Conservation (phyloP, 1,140 invertebrate genomes). For the Drosophila malerkotliana region DNA sequence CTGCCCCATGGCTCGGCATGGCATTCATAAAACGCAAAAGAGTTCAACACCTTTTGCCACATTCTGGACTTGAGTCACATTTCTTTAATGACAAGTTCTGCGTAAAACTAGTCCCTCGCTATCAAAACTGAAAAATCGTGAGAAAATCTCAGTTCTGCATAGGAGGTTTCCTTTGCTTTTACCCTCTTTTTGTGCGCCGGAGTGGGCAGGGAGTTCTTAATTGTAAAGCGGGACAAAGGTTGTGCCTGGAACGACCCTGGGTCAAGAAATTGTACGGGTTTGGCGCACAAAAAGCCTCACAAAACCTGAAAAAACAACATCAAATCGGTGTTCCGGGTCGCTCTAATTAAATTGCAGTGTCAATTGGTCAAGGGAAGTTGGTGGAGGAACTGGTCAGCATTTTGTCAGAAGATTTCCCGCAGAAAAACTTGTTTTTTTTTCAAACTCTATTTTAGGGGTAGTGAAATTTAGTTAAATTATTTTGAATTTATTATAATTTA, state of each 20-base stretch:
- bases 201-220: conserved; percentile 37
- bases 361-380: conserved; percentile 56
- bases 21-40: conserved; percentile 57
- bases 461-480: conserved; percentile 31
- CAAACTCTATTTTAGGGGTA: conserved; percentile 14
- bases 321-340: conserved; percentile 68
- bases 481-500: conserved; percentile 33
- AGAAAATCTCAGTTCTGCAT: conserved; percentile 71
- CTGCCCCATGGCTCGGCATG: conserved; percentile 40
- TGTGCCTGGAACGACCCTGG: conserved; percentile 58
- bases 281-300: conserved; percentile 35
- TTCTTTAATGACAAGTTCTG: conserved; percentile 72
- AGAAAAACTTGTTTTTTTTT: conserved; percentile 46
- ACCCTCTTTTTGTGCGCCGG: conserved; percentile 14
- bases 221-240: conserved; percentile 72
- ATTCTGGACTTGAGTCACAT: conserved; percentile 49
- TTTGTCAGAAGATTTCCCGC: conserved; percentile 3
- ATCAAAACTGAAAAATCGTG: conserved; percentile 74
- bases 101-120: conserved; percentile 69
- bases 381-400: conserved; percentile 46
- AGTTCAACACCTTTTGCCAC: conserved; percentile 70
- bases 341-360: conserved; percentile 80
- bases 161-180: conserved; percentile 43
- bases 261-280: conserved; percentile 58
- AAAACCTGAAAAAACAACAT: conserved; percentile 70